These are phyloP conservation scores for Dexiosoma caninum DNA, from an alignment of 2,888 invertebrate genomes.

Conservation along the genomic window DNA sequence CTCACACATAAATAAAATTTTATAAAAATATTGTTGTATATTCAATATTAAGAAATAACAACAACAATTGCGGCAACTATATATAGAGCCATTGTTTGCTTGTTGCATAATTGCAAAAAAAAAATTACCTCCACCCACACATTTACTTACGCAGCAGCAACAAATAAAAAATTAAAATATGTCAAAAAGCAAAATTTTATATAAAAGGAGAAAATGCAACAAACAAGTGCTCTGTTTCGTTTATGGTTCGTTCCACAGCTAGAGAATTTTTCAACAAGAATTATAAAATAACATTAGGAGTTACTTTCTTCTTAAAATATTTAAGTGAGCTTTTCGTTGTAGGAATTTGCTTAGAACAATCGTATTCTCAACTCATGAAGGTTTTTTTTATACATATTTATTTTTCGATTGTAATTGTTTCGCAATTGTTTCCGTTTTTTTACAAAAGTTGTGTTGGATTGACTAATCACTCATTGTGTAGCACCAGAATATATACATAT, in stretches of 20 bases:
- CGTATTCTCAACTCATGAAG: no score
- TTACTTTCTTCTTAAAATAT: no score
- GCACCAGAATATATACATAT: no score
- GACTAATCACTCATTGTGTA: no score
- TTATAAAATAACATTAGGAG: no score
- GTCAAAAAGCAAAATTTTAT: neutral
- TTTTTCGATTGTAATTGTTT: no score
- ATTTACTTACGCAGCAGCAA: neutral
- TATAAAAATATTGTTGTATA: conserved; percentile 6
- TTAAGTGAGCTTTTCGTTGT: no score
- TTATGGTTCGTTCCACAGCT: neutral
- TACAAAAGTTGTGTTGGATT: no score
- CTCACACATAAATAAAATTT: conserved; percentile 49
- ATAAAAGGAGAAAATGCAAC: neutral
- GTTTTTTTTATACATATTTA: no score
- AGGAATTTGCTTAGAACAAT: no score
- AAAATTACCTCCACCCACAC: conserved; percentile 30
- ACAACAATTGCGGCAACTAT: conserved; percentile 10
- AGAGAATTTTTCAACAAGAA: neutral
- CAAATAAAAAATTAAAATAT: neutral
- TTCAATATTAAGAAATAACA: conserved; percentile 21
- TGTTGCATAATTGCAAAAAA: conserved; percentile 40
- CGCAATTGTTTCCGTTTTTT: no score
- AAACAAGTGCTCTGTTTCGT: neutral
- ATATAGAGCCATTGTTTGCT: conserved; percentile 35